These are phyloP conservation scores for Fundulus diaphanus DNA, from an alignment of 2,797 vertebrate species.

Conservation along the genomic window DNA sequence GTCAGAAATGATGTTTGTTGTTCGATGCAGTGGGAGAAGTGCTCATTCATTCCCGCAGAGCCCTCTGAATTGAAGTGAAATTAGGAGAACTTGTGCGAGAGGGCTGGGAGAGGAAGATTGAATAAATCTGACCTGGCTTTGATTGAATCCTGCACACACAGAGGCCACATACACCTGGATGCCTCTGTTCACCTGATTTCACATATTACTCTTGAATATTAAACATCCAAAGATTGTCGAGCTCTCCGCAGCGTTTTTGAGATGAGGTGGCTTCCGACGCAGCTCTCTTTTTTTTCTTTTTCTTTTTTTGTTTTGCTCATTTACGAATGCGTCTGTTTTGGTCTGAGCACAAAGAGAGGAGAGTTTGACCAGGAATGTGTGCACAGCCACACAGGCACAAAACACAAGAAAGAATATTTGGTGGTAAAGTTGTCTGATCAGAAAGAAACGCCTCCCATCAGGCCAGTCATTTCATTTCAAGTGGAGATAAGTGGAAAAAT, in stretches of 20 bases:
- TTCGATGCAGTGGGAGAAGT: constrained; percentile 12
- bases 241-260: constrained; percentile 44
- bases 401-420: background rate
- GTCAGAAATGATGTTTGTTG: constrained; percentile 43
- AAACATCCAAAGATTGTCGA: constrained; percentile 63
- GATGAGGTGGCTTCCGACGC: constrained; percentile 47
- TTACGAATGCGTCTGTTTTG: constrained; percentile 10
- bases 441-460: constrained; percentile 28
- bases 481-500: background rate
- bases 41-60: constrained; percentile 50
- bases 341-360: constrained; percentile 11
- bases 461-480: constrained; percentile 31
- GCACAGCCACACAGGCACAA: constrained; percentile 13
- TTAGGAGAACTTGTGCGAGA: constrained; percentile 58
- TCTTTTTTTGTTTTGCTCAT: constrained; percentile 19
- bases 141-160: constrained; percentile 72
- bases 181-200: constrained; percentile 68
- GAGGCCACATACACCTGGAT: constrained; percentile 71
- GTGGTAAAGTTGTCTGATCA: constrained; percentile 7
- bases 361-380: constrained; percentile 1
- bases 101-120: constrained; percentile 30
- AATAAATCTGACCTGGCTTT: constrained; percentile 61
- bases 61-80: constrained; percentile 60
- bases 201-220: constrained; percentile 70
- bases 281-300: constrained; percentile 21